A percentile compares a stretch with the other conserved stretches of the same genome.
phyloP scores from a whole-genome alignment of 2,797 vertebrate species.

The Phrynocephalus vlangalii region DNA sequence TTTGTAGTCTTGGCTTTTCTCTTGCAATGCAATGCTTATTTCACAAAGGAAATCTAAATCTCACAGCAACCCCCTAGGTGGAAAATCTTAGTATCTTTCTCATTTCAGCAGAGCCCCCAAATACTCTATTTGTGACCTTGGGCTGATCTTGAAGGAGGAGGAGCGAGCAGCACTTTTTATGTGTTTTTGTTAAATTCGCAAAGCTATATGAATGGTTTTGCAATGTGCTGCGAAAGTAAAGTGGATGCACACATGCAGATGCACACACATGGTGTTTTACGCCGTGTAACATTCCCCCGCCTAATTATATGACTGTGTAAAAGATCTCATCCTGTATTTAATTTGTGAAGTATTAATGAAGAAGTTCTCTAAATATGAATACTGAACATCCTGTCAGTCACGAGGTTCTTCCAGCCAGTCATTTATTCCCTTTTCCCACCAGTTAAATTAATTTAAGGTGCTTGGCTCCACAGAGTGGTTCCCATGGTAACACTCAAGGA shows the following conservation, averaged over 20 bases:
- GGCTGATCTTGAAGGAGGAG: not conserved
- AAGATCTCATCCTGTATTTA: not conserved
- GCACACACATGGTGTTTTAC: accelerated
- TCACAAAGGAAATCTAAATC: not conserved
- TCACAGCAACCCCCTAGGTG: accelerated
- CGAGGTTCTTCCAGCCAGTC: constrained; percentile 11
- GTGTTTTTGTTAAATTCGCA: not conserved
- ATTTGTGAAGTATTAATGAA: constrained; percentile 36
- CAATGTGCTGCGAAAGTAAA: not conserved
- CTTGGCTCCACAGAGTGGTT: constrained; percentile 21
- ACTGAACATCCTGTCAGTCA: constrained; percentile 38
- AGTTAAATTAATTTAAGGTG: constrained; percentile 38
- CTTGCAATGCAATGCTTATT: not conserved
- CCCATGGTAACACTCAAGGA: constrained; percentile 7
- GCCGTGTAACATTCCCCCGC: constrained; percentile 2
- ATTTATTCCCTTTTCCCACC: not conserved
- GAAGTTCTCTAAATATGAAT: constrained; percentile 46
- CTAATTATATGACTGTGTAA: not conserved
- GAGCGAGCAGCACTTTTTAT: not conserved
- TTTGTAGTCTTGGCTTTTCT: not conserved
- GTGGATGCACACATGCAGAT: not conserved
- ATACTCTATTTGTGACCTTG: not conserved
- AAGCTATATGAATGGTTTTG: not conserved
- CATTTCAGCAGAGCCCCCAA: not conserved
- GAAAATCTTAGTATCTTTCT: constrained; percentile 6